Evolutionary conservation across 1,140 invertebrate genomes (phyloP), one percentile per base, ranked within the genome.

Genomic region (Diachasmimorpha longicaudata): DNA sequence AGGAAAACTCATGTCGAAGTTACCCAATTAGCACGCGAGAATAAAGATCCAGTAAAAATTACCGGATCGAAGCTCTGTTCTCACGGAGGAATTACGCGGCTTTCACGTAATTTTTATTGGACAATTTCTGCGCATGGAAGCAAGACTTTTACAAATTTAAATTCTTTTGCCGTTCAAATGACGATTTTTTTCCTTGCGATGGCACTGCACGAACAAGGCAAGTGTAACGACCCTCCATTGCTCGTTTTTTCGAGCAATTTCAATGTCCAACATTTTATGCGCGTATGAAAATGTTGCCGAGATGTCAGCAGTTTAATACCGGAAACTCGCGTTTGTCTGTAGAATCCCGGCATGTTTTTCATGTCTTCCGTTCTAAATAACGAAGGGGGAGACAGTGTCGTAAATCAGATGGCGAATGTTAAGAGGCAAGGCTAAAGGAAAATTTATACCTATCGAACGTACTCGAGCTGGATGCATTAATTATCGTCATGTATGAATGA

Each of bases 401-500:
- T 52, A 58, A 72, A 72, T 72, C 58, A 19, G 48, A 72, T 55
- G 14, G 25, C n/a, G 25, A 21, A 58, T 72, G 48, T 72, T 31
- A 52, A 72, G 71, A 63, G 58, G 23, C 11, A 25, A 63, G 23
- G 58, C 58, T 63, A 31, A 63, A 63, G 58, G 58, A 63, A 63
- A 63, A 63, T 63, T 63, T 63, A 63, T 63, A 14, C 23, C 58
- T 63, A 63, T 63, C 58, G 58, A 63, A 63, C 19, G 19, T 63
- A 63, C 58, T 31, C 19, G 58, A 13, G 19, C 58, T 63, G 8
- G 58, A 63, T 31, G 58, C 58, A 63, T 63, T 63, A 63, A 63
- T 63, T 63, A 63, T 63, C 19, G 23, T 63, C 58, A 31, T 63
- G 19, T 63, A 63, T 63, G 58, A 25, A 25, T 63, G 58, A 63